Percentiles rank a stretch among this genome's conserved stretches.
These are phyloP conservation scores for Hippotragus niger DNA, from an alignment of 2,113 vertebrate genomes.

Conservation along the genomic window DNA sequence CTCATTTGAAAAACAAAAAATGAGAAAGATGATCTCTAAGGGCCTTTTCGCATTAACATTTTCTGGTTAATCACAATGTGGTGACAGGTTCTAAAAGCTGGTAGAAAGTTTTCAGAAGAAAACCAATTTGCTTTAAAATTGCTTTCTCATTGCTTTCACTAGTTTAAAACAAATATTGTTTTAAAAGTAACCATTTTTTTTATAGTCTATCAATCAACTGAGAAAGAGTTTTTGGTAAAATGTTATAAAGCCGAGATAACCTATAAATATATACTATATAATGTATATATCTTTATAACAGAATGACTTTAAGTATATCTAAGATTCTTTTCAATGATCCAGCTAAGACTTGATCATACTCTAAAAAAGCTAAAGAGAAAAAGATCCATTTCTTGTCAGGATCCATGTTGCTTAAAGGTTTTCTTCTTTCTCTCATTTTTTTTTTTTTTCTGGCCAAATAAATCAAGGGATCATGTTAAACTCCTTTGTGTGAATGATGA, in stretches of 20 bases:
- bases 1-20: not conserved
- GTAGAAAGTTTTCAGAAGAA: not conserved
- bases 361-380: not conserved
- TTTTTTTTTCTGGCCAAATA: slow-evolving; percentile 79
- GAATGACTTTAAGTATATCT: not conserved
- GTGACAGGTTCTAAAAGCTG: not conserved
- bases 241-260: not conserved
- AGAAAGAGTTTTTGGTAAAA: not conserved
- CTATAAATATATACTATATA: not conserved
- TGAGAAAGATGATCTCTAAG: not conserved
- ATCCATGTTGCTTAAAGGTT: slow-evolving; percentile 46
- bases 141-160: not conserved
- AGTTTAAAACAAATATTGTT: not conserved
- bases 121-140: slow-evolving; percentile 5
- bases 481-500: slow-evolving; percentile 85
- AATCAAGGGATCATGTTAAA: slow-evolving; percentile 86
- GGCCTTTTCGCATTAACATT: not conserved
- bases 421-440: slow-evolving; percentile 89
- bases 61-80: not conserved
- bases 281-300: not conserved
- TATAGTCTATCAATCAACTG: not conserved
- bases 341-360: not conserved
- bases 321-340: not conserved
- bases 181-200: not conserved
- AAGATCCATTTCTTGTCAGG: not conserved